Base-by-base conservation (phyloP, 2,797 vertebrate species). In the Rhyacichthys aspro region DNA sequence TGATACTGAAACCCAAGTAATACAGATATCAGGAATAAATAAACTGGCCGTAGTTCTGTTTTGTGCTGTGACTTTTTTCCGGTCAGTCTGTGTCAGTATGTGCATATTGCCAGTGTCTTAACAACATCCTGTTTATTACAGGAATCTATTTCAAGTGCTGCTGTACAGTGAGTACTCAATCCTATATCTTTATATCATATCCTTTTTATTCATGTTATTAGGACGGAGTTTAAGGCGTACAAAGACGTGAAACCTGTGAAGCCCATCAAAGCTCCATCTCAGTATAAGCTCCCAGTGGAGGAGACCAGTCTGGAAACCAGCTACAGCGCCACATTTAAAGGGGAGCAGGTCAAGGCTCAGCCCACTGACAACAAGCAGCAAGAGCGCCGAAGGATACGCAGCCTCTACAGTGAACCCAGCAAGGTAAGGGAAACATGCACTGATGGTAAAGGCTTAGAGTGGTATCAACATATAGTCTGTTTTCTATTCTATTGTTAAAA, bases 381-480 rank as follows among this genome's bases (percentile, higher is more conserved):
- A 41, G 98, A 99, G 4, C 95, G 95, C 82, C 90, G 98, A 67
- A 94, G 97, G 90, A 96, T 99, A 95, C 95, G 98, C 84, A 99
- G 95, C 83, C 92, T 99, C 72, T 99, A 99, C 87, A 98, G 88
- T 0, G 96, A 99, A 48, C 96, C 95, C 0, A 84, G 93, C 85
- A 97, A 98, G 96, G 98, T 98, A 87, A 93, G 93, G 28, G 39
- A 18, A n/a, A 14, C 7, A 48, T 3, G 15, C 17, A 5, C 43
- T 39, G 11, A 11, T n/a, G 33, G 23, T 1, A 17, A 7, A 3
- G 2, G 23, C 23, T 28, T 28, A 28, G 23, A 28, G 1, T 28
- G 23, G 7, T 28, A 23, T 2, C 2, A 5, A 5, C 19, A n/a
- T n/a, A n/a, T n/a, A n/a, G n/a, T n/a, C n/a, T n/a, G n/a, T n/a